Evolutionary conservation across 2,113 vertebrate species (phyloP), one percentile per base, ranked within the genome.

Genomic region (Triplophysa rosa): DNA sequence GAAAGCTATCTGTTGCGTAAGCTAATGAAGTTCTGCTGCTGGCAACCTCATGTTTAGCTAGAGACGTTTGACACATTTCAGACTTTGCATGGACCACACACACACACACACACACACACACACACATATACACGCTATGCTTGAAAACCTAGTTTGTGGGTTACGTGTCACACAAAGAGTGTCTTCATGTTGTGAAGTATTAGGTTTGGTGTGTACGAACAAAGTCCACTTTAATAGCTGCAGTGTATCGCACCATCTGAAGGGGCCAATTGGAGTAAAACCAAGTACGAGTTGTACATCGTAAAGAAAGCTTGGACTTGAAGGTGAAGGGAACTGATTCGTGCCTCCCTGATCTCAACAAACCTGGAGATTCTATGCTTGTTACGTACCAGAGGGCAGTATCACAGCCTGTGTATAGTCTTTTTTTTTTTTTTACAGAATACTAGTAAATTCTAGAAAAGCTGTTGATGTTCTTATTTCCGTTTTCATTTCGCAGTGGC

Each of bases 61-160:
- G 23, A 33, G 54, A 78, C 19, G 17, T 76, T 74, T 84, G 66
- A 24, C 42, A 47, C 59, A 65, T 80, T 83, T 85, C 81, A 81
- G 64, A 72, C 68, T 82, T 77, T 84, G 83, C 83, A 84, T 84
- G 83, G 66, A 58, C 67, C 78, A 77, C 65, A 76, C 66, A 79
- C 71, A 79, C 52, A 56, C 17, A 56, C 8, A 56, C 16, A 54
- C 52, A 19, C 42, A 33, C 29, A 76, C 65, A 79, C 71, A 79
- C 52, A 56, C 17, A 56, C 8, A 56, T 12, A 56, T 14, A n/a
- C 42, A 45, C 42, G 42, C 68, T 62, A 79, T 76, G 76, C 77
- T 82, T 84, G 74, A 79, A 79, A 61, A n/a, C 12, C 8, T 66
- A 17, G 59, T 80, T 67, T 75, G 79, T 71, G 69, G 62, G 52